Conservation (phyloP, 2,113 vertebrate genomes). For the Zootoca vivipara region DNA sequence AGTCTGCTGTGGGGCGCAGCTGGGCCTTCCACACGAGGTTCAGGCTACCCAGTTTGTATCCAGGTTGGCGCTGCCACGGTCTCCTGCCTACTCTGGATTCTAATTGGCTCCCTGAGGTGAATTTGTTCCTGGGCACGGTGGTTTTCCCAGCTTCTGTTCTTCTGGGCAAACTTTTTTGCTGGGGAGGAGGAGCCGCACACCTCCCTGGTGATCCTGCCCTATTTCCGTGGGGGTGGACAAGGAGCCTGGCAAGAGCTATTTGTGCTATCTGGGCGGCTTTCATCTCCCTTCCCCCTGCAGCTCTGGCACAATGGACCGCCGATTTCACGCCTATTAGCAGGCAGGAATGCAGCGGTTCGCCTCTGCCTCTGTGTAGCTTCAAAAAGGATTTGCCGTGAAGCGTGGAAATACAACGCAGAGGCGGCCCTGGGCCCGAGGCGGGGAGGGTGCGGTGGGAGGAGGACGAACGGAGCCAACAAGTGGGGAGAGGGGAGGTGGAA, state of each 20-base stretch:
- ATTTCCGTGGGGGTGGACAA: slow-evolving; percentile 10
- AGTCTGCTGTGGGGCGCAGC: background rate
- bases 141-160: background rate
- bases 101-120: slow-evolving; percentile 7
- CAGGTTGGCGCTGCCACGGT: background rate
- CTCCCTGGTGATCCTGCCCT: background rate
- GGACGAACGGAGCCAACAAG: background rate
- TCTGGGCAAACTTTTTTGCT: background rate
- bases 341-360: slow-evolving; percentile 32
- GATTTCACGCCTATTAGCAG: slow-evolving; percentile 37
- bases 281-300: slow-evolving; percentile 20
- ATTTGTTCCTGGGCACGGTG: background rate
- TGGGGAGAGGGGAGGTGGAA: background rate
- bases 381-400: slow-evolving; percentile 40
- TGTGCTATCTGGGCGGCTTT: slow-evolving; percentile 11
- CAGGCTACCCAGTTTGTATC: background rate
- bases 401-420: slow-evolving; percentile 25
- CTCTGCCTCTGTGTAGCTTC: slow-evolving; percentile 16
- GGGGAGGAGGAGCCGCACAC: background rate
- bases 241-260: slow-evolving; percentile 9
- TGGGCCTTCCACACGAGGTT: too few relatives aligned
- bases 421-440: slow-evolving; percentile 2
- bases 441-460: background rate
- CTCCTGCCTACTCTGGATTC: background rate
- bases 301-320: slow-evolving; percentile 33